Base-by-base conservation (phyloP, 2,797 vertebrate species). In the Cuculus canorus region DNA sequence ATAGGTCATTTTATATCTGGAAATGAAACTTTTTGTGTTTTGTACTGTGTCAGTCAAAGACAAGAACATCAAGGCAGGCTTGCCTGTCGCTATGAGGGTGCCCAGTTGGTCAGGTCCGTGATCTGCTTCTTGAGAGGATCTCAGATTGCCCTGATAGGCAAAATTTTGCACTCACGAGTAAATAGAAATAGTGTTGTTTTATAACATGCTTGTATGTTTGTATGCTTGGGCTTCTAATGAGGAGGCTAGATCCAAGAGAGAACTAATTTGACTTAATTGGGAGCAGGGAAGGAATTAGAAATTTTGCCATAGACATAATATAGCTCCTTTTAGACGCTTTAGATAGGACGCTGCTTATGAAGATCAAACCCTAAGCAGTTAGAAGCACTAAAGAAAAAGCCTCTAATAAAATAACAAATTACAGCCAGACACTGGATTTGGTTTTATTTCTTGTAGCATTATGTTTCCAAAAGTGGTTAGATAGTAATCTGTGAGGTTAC, bases 401-500 rank as follows among this genome's bases (percentile, higher is more conserved):
- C 33, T 79, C 71, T 86, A 93, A 90, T 94, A 92, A 95, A 92
- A 88, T 81, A 83, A 71, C 52, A 90, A 90, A 93, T 91, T 91
- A 57, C 41, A 90, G 25, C 28, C 48, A 90, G 54, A 65, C 53
- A 80, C n/a, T 83, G 57, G 65, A 32, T 92, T 92, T 96, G 37
- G 76, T 96, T 95, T 95, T 93, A 92, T 91, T 85, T 91, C 72
- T 88, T 80, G 52, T 76, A 92, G 60, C 61, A 53, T 94, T 89
- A 92, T 85, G 53, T 83, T 95, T 95, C 85, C 73, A 54, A 17
- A 93, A 97, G 91, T 83, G 79, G 76, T 91, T 87, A 87, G 90
- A 94, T 93, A 88, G 69, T 94, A 83, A 96, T 93, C 93, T 90
- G 71, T 68, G 63, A 89, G 73, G 91, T 94, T 97, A 81, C 61